Evolutionary conservation across 2,113 vertebrate species (phyloP), one percentile per base, ranked within the genome.

Genomic region (Illadopsis cleaveri): DNA sequence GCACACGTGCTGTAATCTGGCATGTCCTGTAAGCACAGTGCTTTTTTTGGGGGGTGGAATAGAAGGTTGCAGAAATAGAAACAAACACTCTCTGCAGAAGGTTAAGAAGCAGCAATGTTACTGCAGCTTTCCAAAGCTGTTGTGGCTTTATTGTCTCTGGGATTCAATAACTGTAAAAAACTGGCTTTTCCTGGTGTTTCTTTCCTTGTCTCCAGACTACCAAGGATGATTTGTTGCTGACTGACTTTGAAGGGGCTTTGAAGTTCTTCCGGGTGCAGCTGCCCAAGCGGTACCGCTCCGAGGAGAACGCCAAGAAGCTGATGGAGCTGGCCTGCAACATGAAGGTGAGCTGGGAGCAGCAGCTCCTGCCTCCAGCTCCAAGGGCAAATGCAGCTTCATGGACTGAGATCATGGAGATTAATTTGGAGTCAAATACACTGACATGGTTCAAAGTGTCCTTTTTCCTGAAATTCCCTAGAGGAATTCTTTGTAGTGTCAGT

Each of bases 231-330:
- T 96, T 99, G 94, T 98, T 99, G 42, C 97, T 99, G 94, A 98
- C 99, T 9, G 99, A 99, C 97, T 99, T 99, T 13, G 99, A 99
- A 96, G 99, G 99, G 45, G 99, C 99, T 16, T 97, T 99, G 38
- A 99, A 99, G 86, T 99, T 99, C 96, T 99, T 99, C 97, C 99
- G 99, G 4, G 99, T 99, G 53, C 99, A 99, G 16, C 99, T 99
- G 95, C 99, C 99, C 50, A 99, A 99, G 97, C 98, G 99, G 47
- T 99, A 99, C 19, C 99, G 99, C 50, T 99, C 99, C 1, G 99
- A 99, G 97, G 99, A 99, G 95, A 99, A 99, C 10, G 99, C 99
- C 61, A 99, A 99, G 96, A 99, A 99, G 89, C 98, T 99, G 94
- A 99, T 99, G 99, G 99, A 99, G 93, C 97, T 99, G 80, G 99